phyloP scores from a whole-genome alignment of 2,113 vertebrate genomes.

The Paraplagusia blochii region DNA sequence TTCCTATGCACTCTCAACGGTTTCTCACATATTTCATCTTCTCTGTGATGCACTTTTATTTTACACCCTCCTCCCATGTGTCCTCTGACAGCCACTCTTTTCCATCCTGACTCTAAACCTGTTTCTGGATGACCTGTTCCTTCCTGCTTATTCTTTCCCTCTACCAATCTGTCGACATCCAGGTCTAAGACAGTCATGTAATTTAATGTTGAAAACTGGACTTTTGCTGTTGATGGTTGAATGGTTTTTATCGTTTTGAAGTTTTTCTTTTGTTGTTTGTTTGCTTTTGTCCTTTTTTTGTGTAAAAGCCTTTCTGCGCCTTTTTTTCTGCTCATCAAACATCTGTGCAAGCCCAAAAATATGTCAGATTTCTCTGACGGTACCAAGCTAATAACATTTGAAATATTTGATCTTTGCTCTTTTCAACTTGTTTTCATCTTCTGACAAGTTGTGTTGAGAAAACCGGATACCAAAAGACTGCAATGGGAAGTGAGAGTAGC shows the following conservation, averaged over 20 bases:
- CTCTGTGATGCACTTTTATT: conserved; percentile 40
- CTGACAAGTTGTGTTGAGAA: conserved; percentile 28
- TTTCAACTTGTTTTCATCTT: not conserved
- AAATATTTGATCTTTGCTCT: conserved; percentile 7
- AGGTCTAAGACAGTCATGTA: conserved; percentile 55
- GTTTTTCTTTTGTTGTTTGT: conserved; percentile 39
- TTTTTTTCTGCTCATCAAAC: conserved; percentile 56
- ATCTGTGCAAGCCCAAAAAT: conserved; percentile 31
- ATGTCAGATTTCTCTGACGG: conserved; percentile 26
- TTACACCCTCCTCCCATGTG: conserved; percentile 21
- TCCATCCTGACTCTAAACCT: conserved; percentile 26
- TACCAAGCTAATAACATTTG: conserved; percentile 18
- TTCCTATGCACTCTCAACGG: conserved; percentile 41
- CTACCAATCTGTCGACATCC: conserved; percentile 35
- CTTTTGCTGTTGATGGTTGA: conserved; percentile 65
- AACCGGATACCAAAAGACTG: conserved; percentile 22
- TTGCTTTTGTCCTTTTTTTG: conserved; percentile 43
- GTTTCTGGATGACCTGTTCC: conserved; percentile 44
- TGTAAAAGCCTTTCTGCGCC: conserved; percentile 55
- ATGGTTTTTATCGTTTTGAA: conserved; percentile 64
- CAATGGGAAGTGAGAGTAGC: conserved; percentile 23
- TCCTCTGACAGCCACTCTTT: conserved; percentile 12
- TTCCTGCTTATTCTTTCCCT: conserved; percentile 19
- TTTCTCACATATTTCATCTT: conserved; percentile 33
- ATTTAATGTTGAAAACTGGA: conserved; percentile 67